phyloP scores from a whole-genome alignment of 2,113 vertebrate species.

The Nyctereutes procyonoides region DNA sequence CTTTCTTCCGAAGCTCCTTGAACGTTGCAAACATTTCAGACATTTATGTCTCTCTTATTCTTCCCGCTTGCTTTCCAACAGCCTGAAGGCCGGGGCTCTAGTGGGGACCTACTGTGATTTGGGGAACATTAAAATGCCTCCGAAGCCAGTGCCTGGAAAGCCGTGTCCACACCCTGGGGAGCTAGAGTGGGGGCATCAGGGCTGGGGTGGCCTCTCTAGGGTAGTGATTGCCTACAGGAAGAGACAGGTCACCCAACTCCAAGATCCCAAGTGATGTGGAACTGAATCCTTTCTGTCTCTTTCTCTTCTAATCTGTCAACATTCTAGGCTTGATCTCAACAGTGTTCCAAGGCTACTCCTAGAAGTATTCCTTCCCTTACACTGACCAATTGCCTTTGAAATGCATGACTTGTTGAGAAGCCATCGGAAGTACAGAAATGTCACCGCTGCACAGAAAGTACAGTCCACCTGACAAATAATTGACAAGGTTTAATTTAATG shows the following conservation, averaged over 20 bases:
- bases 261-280: not conserved
- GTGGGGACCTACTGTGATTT: not conserved
- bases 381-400: not conserved
- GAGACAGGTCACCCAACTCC: too few species aligned
- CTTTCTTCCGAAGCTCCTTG: not conserved
- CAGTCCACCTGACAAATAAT: not conserved
- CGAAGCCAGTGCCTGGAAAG: not conserved
- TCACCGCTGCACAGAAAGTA: rapidly evolving
- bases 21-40: not conserved
- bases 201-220: too few species aligned
- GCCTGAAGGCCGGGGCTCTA: not conserved
- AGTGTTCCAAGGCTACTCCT: not conserved
- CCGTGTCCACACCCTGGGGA: not conserved
- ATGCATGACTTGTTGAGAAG: not conserved
- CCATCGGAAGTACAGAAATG: not conserved
- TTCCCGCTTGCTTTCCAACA: not conserved
- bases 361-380: too few species aligned
- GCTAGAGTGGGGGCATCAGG: not conserved
- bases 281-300: not conserved
- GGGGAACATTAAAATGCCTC: too few species aligned
- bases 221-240: rapidly evolving
- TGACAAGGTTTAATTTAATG: not conserved
- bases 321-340: not conserved
- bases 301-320: not conserved
- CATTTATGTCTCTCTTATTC: not conserved